Evolutionary conservation across 2,888 invertebrate genomes (phyloP), one percentile per base, ranked within the genome.

Genomic region (Horisme vitalbata): DNA sequence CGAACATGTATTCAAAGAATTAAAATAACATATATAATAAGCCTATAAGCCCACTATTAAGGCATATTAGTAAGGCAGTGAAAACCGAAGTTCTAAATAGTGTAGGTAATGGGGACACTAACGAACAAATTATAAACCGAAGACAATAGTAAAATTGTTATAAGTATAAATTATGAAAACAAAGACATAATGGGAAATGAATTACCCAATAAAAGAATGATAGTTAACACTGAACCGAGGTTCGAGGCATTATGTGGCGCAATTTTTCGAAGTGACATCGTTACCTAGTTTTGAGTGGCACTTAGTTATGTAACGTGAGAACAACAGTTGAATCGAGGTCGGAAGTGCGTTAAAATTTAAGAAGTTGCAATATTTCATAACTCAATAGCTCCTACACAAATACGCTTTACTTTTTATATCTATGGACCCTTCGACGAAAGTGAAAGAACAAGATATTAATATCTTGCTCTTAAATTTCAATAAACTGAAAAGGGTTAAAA

Each of bases 231-330:
- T 44, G 41, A 45, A 39, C 63, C 47, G 64, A 59, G 60, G 61
- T 48, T 55, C 44, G 45, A 28, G 35, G 31, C 47, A 27, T 68
- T 68, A 80, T 79, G 81, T 89, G 88, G 85, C 87, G 88, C 83
- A 89, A 89, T 79, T 78, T 83, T 86, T 84, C 77, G 80, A 75
- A 75, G 76, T 87, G 88, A 88, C 89, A 89, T 87, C 83, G 80
- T 89, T 88, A 84, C 89, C 89, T 88, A 88, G 85, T 85, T 89
- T 65, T 78, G 74, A 81, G 73, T 79, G 78, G 78, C 79, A 81
- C 75, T 73, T 67, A 75, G 74, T 88, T 88, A 89, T 88, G 86
- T 88, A 89, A 89, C 69, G 64, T 63, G 71, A 83, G 80, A 84
- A 84, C 79, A 86, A 85, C 84, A 71, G 70, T 65, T 66, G 76